Conservation (phyloP, 1,140 invertebrate species). For the Zaprionus lachaisei region DNA sequence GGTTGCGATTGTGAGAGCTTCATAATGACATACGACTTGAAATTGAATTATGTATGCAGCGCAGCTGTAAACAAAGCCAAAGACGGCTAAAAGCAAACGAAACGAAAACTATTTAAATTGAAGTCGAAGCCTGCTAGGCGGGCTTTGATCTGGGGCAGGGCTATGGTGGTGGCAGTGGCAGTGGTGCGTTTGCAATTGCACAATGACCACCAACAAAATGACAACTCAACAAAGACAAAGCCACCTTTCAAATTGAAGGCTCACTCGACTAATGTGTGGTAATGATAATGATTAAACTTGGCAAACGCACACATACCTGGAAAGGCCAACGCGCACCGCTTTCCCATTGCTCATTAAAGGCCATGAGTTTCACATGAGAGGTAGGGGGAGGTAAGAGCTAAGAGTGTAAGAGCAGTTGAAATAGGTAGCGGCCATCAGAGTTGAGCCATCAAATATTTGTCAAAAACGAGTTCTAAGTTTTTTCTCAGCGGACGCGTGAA, state of each 20-base stretch:
- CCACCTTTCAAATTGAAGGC: conserved; percentile 79
- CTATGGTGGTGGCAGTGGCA: conserved; percentile 26
- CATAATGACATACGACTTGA: conserved; percentile 48
- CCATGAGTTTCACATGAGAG: conserved; percentile 9
- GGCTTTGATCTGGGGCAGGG: conserved; percentile 53
- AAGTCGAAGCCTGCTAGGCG: conserved; percentile 46
- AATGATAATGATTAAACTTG: conserved; percentile 78
- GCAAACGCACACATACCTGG: conserved; percentile 49
- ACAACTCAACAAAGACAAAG: conserved; percentile 46
- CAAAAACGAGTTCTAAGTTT: conserved; percentile 55
- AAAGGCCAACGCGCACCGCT: conserved; percentile 13
- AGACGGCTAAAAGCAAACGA: conserved; percentile 29
- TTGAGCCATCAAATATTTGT: conserved; percentile 55
- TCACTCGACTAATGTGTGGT: conserved; percentile 72
- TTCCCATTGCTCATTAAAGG: conserved; percentile 46
- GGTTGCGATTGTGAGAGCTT: conserved; percentile 33
- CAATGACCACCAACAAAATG: conserved; percentile 47
- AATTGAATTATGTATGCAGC: conserved; percentile 69
- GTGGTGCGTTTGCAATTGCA: conserved; percentile 62
- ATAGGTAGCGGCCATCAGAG: conserved; percentile 28
- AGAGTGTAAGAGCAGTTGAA: not conserved
- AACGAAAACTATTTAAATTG: conserved; percentile 75
- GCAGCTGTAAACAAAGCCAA: conserved; percentile 35
- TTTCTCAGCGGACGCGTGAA: conserved; percentile 45
- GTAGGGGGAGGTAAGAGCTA: too few species aligned